phyloP scores from a whole-genome alignment of 2,888 invertebrate genomes.

The Luperina testacea region DNA sequence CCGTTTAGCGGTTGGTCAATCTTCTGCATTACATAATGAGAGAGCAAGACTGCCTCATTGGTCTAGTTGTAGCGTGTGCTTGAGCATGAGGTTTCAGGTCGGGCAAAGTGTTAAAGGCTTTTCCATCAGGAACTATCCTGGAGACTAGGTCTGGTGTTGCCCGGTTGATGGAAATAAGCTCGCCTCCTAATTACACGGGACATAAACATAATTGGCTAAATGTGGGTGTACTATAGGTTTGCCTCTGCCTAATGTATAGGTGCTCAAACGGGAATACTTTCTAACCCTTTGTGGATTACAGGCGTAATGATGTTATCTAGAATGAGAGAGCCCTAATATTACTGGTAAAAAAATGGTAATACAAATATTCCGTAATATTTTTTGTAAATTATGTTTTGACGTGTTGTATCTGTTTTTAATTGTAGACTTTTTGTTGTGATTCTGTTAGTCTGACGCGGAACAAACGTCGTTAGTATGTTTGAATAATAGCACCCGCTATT shows the following conservation, averaged over 20 bases:
- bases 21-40: background rate
- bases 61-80: background rate
- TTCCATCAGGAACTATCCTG: too few relatives aligned
- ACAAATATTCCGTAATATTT: conserved; percentile 25
- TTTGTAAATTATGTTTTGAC: conserved; percentile 44
- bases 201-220: background rate
- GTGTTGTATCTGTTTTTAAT: conserved; percentile 40
- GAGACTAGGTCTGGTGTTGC: too few relatives aligned
- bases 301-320: background rate
- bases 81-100: too few relatives aligned
- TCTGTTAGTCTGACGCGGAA: conserved; percentile 32
- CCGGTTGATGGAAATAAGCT: background rate
- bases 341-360: background rate
- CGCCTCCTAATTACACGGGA: background rate
- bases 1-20: background rate
- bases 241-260: too few relatives aligned
- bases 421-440: conserved; percentile 15
- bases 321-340: background rate
- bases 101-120: too few relatives aligned
- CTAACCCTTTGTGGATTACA: background rate
- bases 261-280: too few relatives aligned
- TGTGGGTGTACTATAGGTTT: too few relatives aligned
- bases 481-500: conserved; percentile 38
- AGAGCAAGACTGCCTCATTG: background rate
- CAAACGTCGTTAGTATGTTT: conserved; percentile 33